A percentile compares a stretch with the other conserved stretches of the same genome.
Evolutionary conservation across 1,140 invertebrate species (phyloP).

Genomic region (Aplysia californica): DNA sequence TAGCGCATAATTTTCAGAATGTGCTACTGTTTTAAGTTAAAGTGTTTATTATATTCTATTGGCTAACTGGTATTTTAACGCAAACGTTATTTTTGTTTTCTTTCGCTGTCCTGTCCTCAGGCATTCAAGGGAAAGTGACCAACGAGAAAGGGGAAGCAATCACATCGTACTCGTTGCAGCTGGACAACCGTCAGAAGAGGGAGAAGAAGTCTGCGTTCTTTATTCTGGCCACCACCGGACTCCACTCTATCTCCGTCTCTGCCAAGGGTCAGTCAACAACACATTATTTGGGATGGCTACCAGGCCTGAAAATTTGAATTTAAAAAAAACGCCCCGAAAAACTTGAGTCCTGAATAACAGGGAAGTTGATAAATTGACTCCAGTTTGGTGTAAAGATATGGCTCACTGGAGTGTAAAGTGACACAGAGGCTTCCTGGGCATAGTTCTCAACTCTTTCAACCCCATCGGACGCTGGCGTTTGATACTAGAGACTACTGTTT

Average conservation of each 20-base stretch:
- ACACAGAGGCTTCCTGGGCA: constrained; percentile 42
- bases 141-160: constrained; percentile 86
- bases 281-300: not conserved
- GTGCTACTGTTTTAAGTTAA: too few species aligned
- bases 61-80: too few species aligned
- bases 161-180: constrained; percentile 80
- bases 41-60: too few species aligned
- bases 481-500: too few species aligned
- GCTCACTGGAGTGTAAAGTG: too few species aligned
- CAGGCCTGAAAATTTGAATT: too few species aligned
- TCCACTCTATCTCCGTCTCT: constrained; percentile 47
- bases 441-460: constrained; percentile 35
- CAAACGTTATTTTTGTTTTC: too few species aligned
- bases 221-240: constrained; percentile 42
- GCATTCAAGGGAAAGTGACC: constrained; percentile 87
- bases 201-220: constrained; percentile 39
- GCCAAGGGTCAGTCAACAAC: constrained; percentile 50
- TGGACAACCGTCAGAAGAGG: constrained; percentile 42
- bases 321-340: too few species aligned
- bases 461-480: too few species aligned
- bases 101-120: too few species aligned
- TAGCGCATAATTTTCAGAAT: too few species aligned
- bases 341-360: not conserved
- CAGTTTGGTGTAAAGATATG: not conserved
- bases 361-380: not conserved